phyloP scores from a whole-genome alignment of 1,140 invertebrate genomes.

The Tetramorium parvispinum region DNA sequence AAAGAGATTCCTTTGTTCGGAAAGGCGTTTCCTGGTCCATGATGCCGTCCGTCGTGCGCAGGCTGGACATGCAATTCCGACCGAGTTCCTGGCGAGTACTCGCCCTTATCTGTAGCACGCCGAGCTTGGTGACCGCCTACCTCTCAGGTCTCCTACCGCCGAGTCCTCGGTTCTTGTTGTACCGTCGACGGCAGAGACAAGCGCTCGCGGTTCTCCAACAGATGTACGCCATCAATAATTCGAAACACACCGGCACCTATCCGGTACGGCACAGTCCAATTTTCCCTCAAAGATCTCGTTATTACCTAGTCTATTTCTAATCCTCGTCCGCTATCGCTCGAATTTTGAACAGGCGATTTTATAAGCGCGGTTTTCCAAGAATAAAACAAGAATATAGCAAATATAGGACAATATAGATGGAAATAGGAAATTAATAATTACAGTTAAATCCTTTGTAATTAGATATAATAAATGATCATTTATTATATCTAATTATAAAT shows the following conservation, averaged over 20 bases:
- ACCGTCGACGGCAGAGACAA: constrained; percentile 66
- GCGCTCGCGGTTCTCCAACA: constrained; percentile 71
- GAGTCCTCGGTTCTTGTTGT: constrained; percentile 74
- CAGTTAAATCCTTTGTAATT: neutral
- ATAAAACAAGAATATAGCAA: neutral
- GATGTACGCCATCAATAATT: constrained; percentile 78
- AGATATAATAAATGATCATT: no score
- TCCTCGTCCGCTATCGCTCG: neutral
- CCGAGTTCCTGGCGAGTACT: constrained; percentile 78
- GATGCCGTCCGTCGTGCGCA: constrained; percentile 71
- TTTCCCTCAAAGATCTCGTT: neutral
- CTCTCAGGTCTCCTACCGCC: constrained; percentile 68
- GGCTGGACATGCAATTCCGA: constrained; percentile 72
- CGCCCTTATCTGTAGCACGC: constrained; percentile 65
- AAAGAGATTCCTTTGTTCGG: constrained; percentile 2
- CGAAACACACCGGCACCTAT: constrained; percentile 74
- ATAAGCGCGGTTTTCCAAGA: neutral
- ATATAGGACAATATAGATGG: neutral
- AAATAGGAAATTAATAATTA: neutral
- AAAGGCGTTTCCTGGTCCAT: constrained; percentile 74
- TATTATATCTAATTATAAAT: no score
- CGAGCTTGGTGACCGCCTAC: constrained; percentile 75
- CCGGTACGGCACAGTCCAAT: constrained; percentile 60
- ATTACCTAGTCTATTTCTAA: constrained; percentile 2
- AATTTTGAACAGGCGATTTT: neutral